phyloP scores from a whole-genome alignment of 2,888 invertebrate genomes.

The Leucophenga maculata region DNA sequence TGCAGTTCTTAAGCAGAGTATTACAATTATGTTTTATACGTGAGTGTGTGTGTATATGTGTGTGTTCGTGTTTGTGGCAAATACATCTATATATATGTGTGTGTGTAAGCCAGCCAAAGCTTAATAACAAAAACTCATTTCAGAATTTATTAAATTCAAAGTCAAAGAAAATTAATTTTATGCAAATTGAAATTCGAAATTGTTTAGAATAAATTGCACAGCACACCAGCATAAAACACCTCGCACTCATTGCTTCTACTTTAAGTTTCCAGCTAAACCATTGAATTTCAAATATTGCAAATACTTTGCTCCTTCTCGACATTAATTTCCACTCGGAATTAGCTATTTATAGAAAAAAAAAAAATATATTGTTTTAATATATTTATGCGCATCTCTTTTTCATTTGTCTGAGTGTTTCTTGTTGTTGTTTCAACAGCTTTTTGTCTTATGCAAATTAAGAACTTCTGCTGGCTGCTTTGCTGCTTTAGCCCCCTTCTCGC shows the following conservation, averaged over 20 bases:
- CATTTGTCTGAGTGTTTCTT: neutral
- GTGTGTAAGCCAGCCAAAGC: neutral
- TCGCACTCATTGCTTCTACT: too few relatives aligned
- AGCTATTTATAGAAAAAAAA: neutral
- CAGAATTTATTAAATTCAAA: constrained; percentile 3
- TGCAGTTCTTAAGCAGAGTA: too few relatives aligned
- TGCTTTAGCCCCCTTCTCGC: too few relatives aligned
- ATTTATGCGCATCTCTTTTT: too few relatives aligned
- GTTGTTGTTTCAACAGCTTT: neutral
- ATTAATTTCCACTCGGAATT: neutral
- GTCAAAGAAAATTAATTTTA: constrained; percentile 2
- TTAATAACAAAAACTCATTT: neutral
- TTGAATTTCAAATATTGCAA: neutral
- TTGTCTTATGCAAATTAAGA: constrained; percentile 1
- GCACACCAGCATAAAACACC: too few relatives aligned
- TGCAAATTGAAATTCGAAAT: constrained; percentile 18
- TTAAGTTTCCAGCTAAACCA: neutral
- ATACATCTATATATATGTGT: too few relatives aligned
- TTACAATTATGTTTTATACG: too few relatives aligned
- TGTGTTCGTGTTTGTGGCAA: too few relatives aligned
- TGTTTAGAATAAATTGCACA: neutral
- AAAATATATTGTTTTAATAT: too few relatives aligned
- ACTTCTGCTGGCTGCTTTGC: neutral
- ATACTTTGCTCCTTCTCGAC: neutral
- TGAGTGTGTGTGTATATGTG: too few relatives aligned